phyloP scores from a whole-genome alignment of 2,113 vertebrate species.

The Myodes glareolus region DNA sequence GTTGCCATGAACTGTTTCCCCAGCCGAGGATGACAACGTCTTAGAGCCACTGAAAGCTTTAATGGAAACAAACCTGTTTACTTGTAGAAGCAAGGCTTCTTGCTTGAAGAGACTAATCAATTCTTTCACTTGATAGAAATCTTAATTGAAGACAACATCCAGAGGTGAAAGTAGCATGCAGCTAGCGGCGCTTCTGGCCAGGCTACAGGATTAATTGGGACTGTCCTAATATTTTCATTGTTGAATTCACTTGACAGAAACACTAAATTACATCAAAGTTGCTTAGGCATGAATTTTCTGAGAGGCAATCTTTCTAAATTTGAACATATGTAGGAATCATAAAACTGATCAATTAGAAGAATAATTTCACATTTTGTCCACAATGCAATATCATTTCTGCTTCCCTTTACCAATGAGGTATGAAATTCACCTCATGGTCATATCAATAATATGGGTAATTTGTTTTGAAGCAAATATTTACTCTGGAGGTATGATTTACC shows the following conservation, averaged over 20 bases:
- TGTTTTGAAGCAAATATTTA: constrained; percentile 81
- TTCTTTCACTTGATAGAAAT: constrained; percentile 84
- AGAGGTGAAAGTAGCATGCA: constrained; percentile 82
- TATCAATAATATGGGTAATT: constrained; percentile 76
- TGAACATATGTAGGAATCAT: constrained; percentile 66
- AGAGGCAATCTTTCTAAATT: constrained; percentile 73
- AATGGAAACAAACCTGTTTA: constrained; percentile 85
- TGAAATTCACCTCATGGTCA: constrained; percentile 63
- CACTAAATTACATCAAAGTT: constrained; percentile 75
- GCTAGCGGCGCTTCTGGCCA: constrained; percentile 74
- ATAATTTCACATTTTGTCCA: constrained; percentile 73
- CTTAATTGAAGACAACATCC: constrained; percentile 87
- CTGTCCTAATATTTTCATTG: constrained; percentile 82
- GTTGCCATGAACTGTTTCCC: constrained; percentile 79
- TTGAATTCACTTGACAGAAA: constrained; percentile 78
- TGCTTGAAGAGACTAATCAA: constrained; percentile 85
- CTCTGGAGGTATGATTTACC: constrained; percentile 45
- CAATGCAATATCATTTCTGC: background rate
- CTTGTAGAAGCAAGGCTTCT: constrained; percentile 80
- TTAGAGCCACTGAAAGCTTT: constrained; percentile 82
- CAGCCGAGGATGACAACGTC: constrained; percentile 77
- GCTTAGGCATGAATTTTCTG: constrained; percentile 78
- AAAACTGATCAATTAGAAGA: constrained; percentile 56
- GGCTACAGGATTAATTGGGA: constrained; percentile 80
- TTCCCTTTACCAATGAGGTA: constrained; percentile 65